Percentiles rank a stretch among this genome's conserved stretches.
phyloP scores from a whole-genome alignment of 2,888 invertebrate genomes.

The Hirtodrosophila duncani region DNA sequence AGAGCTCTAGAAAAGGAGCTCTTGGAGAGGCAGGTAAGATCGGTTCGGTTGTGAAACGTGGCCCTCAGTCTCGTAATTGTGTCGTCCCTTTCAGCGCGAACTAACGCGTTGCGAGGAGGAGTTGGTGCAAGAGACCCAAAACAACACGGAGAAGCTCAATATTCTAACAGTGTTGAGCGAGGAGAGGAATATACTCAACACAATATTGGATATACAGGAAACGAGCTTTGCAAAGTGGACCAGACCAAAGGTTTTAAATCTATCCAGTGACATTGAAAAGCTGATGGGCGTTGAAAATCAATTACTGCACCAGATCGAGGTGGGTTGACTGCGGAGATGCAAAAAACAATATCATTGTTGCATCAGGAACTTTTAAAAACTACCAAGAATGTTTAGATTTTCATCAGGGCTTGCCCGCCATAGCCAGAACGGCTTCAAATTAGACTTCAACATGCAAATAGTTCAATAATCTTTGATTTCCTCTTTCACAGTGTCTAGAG shows the following conservation, averaged over 20 bases:
- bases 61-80: no score
- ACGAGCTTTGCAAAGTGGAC: conserved; percentile 66
- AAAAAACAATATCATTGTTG: no score
- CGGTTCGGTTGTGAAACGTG: background rate
- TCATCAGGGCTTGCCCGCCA: no score
- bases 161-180: conserved; percentile 80
- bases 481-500: conserved; percentile 65
- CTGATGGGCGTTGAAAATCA: conserved; percentile 74
- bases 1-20: conserved; percentile 79
- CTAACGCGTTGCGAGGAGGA: conserved; percentile 71
- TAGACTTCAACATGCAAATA: background rate
- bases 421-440: no score
- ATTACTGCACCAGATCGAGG: conserved; percentile 80
- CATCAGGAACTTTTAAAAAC: no score
- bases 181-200: conserved; percentile 79
- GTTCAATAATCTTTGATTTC: background rate
- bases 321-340: no score
- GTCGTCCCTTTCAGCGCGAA: conserved; percentile 41
- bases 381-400: no score
- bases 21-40: conserved; percentile 74
- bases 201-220: conserved; percentile 77
- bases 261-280: conserved; percentile 71
- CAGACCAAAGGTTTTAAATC: conserved; percentile 53
- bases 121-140: conserved; percentile 78
- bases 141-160: conserved; percentile 81